Base-by-base conservation (phyloP, 2,113 vertebrate species). In the Cathartes aura region DNA sequence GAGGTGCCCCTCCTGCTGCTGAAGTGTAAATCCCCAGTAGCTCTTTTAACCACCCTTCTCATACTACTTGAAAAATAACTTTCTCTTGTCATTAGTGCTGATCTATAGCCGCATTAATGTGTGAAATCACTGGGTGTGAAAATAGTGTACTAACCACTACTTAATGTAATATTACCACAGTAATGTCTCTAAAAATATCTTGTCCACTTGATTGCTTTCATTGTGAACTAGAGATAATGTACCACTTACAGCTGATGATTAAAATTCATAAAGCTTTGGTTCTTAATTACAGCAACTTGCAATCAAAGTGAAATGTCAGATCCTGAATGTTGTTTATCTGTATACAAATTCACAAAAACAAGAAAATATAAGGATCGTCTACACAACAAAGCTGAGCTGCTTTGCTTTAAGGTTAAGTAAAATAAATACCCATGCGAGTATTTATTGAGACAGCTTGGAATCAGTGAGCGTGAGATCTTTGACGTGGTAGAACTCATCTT, bases 141-240 rank as follows among this genome's bases (percentile, higher is more conserved):
- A 97, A 97, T 97, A 96, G 95, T 96, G 90, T 96, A 91, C 96
- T 97, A 97, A 97, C 96, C 82, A 88, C 96, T 96, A 91, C 95
- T 95, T 96, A 97, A 96, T 96, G 87, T 97, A 95, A 96, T 97
- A 96, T 96, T 97, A 96, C 97, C 95, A 94, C 96, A 97, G 97
- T 94, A 94, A 97, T 97, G 96, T 96, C 95, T 96, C 97, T 97
- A 95, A 97, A 97, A 97, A 97, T 97, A 97, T 96, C 97, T 96
- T 97, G 95, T 96, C 96, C 95, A 95, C 93, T 97, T 97, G 95
- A 97, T 97, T 97, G 96, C 96, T 97, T 97, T 97, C 96, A 96
- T 97, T 97, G 96, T 97, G 95, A 97, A 87, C 94, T 85, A 82
- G 97, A 97, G 96, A 97, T 97, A 97, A 97, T 97, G 96, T 93